Evolutionary conservation across 2,888 invertebrate species (phyloP).

Genomic region (Pachydiplax longipennis): DNA sequence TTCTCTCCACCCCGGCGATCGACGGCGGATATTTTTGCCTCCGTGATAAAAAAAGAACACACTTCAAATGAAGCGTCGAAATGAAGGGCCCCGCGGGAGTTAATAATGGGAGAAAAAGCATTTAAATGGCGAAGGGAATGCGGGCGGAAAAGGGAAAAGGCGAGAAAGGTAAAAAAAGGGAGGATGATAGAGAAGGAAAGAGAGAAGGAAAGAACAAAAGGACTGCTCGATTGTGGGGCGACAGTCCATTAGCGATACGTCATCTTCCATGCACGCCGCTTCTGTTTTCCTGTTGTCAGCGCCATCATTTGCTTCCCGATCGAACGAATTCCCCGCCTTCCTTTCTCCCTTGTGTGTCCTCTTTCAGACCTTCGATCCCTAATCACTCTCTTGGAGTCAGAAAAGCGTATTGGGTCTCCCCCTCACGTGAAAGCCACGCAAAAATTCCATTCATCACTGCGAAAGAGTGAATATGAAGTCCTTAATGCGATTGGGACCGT

Average conservation of each 20-base stretch:
- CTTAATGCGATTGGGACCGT: slow-evolving; percentile 30
- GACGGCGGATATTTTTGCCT: not conserved
- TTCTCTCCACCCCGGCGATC: not conserved
- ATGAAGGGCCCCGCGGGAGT: not conserved
- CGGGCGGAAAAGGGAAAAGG: not conserved
- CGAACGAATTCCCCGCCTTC: not conserved
- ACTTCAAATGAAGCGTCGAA: not conserved
- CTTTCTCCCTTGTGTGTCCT: not conserved
- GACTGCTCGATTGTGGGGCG: not conserved
- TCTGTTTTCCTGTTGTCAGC: slow-evolving; percentile 9
- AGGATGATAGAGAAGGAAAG: not conserved
- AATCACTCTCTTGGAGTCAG: slow-evolving; percentile 18
- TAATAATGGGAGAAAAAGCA: not conserved
- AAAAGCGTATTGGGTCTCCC: slow-evolving; percentile 1
- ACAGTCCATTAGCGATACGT: slow-evolving; percentile 17
- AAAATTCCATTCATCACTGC: slow-evolving; percentile 36
- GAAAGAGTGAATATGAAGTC: slow-evolving; percentile 26
- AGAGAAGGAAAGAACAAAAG: not conserved
- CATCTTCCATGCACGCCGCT: not conserved
- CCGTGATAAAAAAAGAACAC: not conserved
- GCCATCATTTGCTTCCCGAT: slow-evolving; percentile 12
- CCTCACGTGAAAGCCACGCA: not conserved
- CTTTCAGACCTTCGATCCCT: not conserved
- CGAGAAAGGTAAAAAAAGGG: not conserved
- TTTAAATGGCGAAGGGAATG: not conserved